Evolutionary conservation across 2,113 vertebrate species (phyloP), one percentile per base, ranked within the genome.

Genomic region (Leptobrachium ailaonicum): DNA sequence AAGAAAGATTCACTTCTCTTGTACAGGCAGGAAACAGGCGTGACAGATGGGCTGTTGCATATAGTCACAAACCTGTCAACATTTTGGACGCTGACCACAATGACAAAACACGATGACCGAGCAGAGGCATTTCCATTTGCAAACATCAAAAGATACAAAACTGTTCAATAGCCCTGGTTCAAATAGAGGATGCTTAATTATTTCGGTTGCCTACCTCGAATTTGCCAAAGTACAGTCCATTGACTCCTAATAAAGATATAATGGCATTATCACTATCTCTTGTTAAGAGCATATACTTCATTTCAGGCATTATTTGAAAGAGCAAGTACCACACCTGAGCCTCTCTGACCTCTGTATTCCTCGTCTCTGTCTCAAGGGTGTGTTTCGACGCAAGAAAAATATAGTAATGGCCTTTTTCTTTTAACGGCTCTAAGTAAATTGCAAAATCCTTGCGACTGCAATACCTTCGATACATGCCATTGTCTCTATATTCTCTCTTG

Each of bases 381-480:
- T 56, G 9, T 66, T 42, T 8, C n/a, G 70, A 79, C 43, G 45
- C 32, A 72, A 43, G 45, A 13, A 44, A 40, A 74, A 9, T 14
- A 60, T 41, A 73, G n/a, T 53, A 20, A 45, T 66, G 20, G 42
- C 53, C 53, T 73, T 20, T 66, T 79, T 66, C 73, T 73, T 66
- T 64, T 64, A 63, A 58, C 20, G 71, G n/a, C 2, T 63, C 54
- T 67, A 80, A 13, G 71, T 67, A 67, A 80, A 80, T 80, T 42
- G 47, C 78, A 45, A 72, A 7, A 20, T 66, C 8, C 71, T 56
- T 8, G 13, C 83, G 85, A 88, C 85, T 89, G 86, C 86, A 83
- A 71, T 74, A 3, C 79, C 5, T 71, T 80, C 86, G 77, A n/a
- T 64, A 68, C 75, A 71, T 76, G 53, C 80, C 56, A 12, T 4